Evolutionary conservation across 1,140 invertebrate species (phyloP).

Genomic region (Sycophaga agraensis): DNA sequence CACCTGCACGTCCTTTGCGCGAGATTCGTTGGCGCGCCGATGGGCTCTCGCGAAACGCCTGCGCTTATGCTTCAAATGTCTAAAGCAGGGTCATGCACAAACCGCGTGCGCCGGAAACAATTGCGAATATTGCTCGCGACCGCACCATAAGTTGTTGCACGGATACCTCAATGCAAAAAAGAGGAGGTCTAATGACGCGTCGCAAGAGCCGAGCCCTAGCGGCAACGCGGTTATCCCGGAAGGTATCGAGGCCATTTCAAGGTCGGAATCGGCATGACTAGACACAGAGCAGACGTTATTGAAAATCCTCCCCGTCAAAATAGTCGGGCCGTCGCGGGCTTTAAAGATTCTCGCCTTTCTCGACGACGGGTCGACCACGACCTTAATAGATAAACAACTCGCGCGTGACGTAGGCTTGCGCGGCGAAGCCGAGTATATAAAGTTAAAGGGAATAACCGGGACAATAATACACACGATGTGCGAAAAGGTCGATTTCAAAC

Average conservation of each 20-base stretch:
- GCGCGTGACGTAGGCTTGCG: not conserved
- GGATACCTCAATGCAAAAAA: not conserved
- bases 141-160: not conserved
- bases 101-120: not conserved
- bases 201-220: too few relatives aligned
- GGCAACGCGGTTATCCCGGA: too few relatives aligned
- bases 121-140: not conserved
- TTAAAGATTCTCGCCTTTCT: not conserved
- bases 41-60: too few relatives aligned
- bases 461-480: not conserved
- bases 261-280: not conserved
- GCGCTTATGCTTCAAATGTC: too few relatives aligned
- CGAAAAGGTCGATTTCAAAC: not conserved
- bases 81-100: not conserved
- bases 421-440: too few relatives aligned
- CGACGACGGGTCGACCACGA: not conserved
- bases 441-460: not conserved
- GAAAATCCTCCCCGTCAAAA: not conserved
- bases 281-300: not conserved
- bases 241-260: too few relatives aligned
- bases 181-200: too few relatives aligned
- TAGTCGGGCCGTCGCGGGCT: not conserved
- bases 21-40: too few relatives aligned
- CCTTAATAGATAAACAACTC: not conserved
- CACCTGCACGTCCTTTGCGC: not conserved